Percentiles rank a stretch among this genome's conserved stretches.
These are phyloP conservation scores for Macrotus californicus DNA, from an alignment of 2,113 vertebrate genomes.

Conservation along the genomic window DNA sequence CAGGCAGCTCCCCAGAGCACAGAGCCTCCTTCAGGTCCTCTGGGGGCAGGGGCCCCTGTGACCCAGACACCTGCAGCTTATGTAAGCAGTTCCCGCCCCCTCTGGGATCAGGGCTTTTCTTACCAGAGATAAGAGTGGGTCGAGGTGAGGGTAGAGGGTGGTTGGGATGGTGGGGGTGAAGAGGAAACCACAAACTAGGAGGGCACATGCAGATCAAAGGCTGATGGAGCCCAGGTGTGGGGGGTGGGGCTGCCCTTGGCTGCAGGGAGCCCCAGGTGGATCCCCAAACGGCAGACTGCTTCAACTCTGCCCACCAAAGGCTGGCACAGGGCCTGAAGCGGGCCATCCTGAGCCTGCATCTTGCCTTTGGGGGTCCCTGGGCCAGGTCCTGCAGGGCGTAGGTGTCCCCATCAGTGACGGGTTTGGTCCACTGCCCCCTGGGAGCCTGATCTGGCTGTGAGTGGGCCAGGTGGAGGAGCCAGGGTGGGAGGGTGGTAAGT, in stretches of 20 bases:
- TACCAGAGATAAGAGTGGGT: not conserved
- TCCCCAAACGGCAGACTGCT: not conserved
- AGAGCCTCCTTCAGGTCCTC: not conserved
- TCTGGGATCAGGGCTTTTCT: not conserved
- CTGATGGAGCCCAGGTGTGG: fast-evolving
- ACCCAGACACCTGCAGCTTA: conserved; percentile 44
- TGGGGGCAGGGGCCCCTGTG: not conserved
- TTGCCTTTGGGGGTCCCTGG: not conserved
- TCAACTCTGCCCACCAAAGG: not conserved
- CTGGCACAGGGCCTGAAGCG: not conserved
- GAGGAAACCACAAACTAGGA: not conserved
- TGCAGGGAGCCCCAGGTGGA: not conserved
- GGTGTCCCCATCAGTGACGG: not conserved
- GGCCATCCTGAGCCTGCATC: not conserved
- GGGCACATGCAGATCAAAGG: not conserved
- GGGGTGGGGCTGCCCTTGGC: not conserved
- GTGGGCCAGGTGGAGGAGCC: not conserved
- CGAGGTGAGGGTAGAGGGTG: not conserved
- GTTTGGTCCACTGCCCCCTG: not conserved
- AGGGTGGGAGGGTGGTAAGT: not conserved
- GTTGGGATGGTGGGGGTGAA: fast-evolving
- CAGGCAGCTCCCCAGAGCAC: not conserved
- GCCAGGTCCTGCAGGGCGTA: not conserved
- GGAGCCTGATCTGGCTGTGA: not conserved
- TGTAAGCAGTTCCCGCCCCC: not conserved